Evolutionary conservation across 2,113 vertebrate species (phyloP).

Genomic region (Pitta sordida): DNA sequence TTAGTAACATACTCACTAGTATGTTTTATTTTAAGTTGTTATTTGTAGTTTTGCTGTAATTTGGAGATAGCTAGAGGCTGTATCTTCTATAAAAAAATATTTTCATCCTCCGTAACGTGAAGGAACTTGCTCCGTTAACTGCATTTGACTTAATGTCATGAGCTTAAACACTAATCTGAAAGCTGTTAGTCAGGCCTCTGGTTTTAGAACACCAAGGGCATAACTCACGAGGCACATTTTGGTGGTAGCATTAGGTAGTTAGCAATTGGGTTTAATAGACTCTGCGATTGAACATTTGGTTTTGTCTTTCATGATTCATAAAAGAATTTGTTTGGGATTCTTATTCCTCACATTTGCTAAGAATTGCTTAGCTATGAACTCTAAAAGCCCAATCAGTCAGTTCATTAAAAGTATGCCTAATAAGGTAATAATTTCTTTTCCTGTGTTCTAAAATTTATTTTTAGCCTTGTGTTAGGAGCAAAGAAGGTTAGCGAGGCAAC

Average conservation of each 20-base stretch:
- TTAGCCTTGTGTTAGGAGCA: background rate
- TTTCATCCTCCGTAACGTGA: background rate
- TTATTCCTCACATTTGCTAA: background rate
- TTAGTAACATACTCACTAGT: background rate
- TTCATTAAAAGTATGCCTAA: background rate
- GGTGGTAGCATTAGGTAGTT: background rate
- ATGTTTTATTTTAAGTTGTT: background rate
- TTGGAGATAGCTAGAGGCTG: conserved; percentile 16
- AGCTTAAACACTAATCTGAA: background rate
- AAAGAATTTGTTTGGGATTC: background rate
- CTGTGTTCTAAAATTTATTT: background rate
- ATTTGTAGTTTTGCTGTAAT: conserved; percentile 20
- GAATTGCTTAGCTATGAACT: background rate
- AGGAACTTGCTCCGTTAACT: background rate
- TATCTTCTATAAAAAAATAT: background rate
- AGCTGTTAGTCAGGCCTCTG: background rate
- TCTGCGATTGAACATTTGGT: background rate
- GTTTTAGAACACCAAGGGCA: background rate
- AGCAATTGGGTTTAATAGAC: background rate
- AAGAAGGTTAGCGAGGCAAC: background rate
- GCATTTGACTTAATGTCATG: background rate
- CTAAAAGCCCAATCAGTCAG: background rate
- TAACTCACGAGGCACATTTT: background rate
- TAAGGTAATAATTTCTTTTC: background rate
- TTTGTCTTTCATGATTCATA: background rate